A percentile compares a stretch with the other conserved stretches of the same genome.
Evolutionary conservation across 2,113 vertebrate genomes (phyloP).

Genomic region (Gopherus evgoodei): DNA sequence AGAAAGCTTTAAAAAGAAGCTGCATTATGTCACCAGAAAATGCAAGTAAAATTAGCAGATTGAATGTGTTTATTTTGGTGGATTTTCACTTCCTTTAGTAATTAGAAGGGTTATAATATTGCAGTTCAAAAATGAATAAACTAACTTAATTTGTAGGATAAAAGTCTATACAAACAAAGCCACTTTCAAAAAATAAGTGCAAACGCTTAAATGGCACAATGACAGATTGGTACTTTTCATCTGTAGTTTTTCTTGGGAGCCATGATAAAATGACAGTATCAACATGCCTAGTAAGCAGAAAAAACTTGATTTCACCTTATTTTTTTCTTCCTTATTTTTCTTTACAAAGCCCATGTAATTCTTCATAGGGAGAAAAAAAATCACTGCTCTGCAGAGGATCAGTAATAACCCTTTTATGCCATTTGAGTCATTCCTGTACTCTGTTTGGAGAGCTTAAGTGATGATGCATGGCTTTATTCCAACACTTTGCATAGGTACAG

Average conservation of each 20-base stretch:
- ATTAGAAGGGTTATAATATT: conserved; percentile 49
- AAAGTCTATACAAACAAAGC: not conserved
- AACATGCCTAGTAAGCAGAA: not conserved
- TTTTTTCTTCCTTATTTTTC: not conserved
- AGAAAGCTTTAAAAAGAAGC: conserved; percentile 64
- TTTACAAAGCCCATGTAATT: not conserved
- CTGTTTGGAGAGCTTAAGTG: not conserved
- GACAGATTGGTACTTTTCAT: not conserved
- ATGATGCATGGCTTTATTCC: not conserved
- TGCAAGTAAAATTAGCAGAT: conserved; percentile 36
- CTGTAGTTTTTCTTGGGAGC: not conserved
- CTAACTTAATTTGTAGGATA: not conserved
- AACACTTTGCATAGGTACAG: not conserved
- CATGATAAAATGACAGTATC: rapidly evolving
- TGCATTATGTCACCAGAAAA: conserved; percentile 66
- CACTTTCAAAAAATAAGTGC: not conserved
- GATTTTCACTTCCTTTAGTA: conserved; percentile 61
- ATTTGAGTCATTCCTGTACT: not conserved
- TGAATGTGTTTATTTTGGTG: conserved; percentile 68
- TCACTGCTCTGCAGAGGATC: not conserved
- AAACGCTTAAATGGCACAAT: not conserved
- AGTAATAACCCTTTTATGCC: not conserved
- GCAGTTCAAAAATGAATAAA: not conserved
- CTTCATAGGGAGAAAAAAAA: not conserved
- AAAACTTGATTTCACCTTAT: not conserved